Evolutionary conservation across 2,888 invertebrate species (phyloP).

Genomic region (Epiblema foenella): DNA sequence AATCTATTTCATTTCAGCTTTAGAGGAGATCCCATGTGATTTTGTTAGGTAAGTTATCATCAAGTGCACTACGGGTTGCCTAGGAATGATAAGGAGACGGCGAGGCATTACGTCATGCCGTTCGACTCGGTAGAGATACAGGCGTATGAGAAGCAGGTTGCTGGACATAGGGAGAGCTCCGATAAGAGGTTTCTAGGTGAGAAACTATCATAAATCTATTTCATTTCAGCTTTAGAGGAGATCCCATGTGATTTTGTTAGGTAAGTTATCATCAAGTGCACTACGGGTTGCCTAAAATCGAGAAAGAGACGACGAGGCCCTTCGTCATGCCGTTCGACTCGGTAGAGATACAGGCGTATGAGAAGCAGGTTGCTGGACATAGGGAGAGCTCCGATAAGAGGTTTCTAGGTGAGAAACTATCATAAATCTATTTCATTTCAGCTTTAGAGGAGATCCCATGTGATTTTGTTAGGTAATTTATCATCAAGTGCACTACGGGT

Average conservation of each 20-base stretch:
- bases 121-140: conserved; percentile 58
- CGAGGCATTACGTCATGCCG: conserved; percentile 62
- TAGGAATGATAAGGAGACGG: conserved; percentile 60
- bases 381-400: conserved; percentile 48
- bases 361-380: conserved; percentile 74
- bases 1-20: not conserved
- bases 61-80: conserved; percentile 71
- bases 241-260: too few relatives aligned
- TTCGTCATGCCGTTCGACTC: conserved; percentile 55
- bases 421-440: not conserved
- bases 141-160: conserved; percentile 71
- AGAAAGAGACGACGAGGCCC: conserved; percentile 66
- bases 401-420: not conserved
- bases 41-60: too few relatives aligned
- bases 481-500: conserved; percentile 72
- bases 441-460: too few relatives aligned
- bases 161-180: conserved; percentile 64
- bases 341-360: conserved; percentile 65
- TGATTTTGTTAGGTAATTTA: too few relatives aligned
- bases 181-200: not conserved
- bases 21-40: too few relatives aligned
- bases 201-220: not conserved
- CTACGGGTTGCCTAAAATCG: conserved; percentile 63
- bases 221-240: too few relatives aligned
- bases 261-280: too few relatives aligned